phyloP scores from a whole-genome alignment of 2,113 vertebrate species.

The Notothenia rossii region DNA sequence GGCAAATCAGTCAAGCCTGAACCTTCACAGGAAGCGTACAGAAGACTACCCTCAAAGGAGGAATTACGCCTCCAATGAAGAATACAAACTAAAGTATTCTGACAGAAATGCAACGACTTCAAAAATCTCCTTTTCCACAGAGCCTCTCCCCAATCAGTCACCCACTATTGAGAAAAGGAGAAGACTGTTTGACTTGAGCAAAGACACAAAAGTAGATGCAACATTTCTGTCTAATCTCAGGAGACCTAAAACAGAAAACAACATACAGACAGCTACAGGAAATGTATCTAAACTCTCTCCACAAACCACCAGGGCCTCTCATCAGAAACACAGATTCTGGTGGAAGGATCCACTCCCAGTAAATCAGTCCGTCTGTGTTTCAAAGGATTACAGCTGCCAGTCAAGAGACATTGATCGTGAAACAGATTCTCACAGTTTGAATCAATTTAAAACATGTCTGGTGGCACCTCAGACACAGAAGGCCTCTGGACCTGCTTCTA shows the following conservation, averaged over 20 bases:
- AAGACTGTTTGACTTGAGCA: conserved; percentile 1
- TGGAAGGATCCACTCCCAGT: conserved; percentile 25
- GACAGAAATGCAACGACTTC: conserved; percentile 19
- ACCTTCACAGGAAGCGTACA: conserved; percentile 36
- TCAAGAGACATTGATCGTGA: conserved; percentile 44
- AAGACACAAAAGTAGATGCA: conserved; percentile 12
- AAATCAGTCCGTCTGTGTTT: conserved; percentile 41
- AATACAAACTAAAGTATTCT: conserved; percentile 17
- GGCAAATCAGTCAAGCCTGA: conserved; percentile 22
- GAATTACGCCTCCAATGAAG: conserved; percentile 6
- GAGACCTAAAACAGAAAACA: conserved; percentile 29
- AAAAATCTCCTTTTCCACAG: conserved; percentile 12
- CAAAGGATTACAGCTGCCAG: conserved; percentile 56
- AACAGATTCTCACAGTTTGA: conserved; percentile 34
- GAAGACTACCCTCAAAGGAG: conserved; percentile 38
- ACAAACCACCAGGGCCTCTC: conserved; percentile 25
- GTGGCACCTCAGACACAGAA: conserved; percentile 28
- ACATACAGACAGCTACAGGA: background rate
- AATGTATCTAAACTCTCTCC: conserved; percentile 12
- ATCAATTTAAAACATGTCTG: conserved; percentile 41
- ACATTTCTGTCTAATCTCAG: conserved; percentile 8
- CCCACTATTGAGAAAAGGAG: conserved; percentile 37
- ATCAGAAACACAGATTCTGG: conserved; percentile 36
- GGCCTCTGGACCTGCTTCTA: background rate
- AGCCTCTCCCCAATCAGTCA: conserved; percentile 2